These are phyloP conservation scores for Rhodinocichla rosea DNA, from an alignment of 2,113 vertebrate species.

Conservation along the genomic window DNA sequence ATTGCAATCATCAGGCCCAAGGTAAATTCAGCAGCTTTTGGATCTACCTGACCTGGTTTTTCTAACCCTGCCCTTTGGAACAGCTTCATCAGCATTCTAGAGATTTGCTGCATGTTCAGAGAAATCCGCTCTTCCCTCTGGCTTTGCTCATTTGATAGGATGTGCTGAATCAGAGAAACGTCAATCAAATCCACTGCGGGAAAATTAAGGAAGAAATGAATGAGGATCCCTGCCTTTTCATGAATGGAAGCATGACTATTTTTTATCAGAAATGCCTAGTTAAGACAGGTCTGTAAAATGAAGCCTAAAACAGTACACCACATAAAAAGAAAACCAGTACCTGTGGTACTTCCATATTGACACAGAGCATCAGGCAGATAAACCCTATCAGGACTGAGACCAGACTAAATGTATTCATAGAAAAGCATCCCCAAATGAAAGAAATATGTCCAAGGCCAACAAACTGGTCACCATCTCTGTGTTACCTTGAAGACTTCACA, in stretches of 20 bases:
- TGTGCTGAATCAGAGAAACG: constrained; percentile 57
- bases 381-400: background rate
- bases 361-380: background rate
- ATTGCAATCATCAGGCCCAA: constrained; percentile 72
- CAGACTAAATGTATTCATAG: background rate
- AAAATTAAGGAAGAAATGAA: constrained; percentile 2
- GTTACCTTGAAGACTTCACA: background rate
- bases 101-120: constrained; percentile 65
- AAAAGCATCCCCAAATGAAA: background rate
- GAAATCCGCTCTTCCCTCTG: background rate
- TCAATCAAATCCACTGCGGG: constrained; percentile 74
- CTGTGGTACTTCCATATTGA: background rate
- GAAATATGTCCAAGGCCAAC: background rate
- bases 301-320: background rate
- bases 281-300: background rate
- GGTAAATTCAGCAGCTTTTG: constrained; percentile 53
- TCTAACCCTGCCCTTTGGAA: constrained; percentile 68
- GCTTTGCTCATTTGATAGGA: constrained; percentile 32
- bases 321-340: background rate
- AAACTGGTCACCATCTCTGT: background rate
- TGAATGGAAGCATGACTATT: background rate
- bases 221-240: background rate
- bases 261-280: background rate
- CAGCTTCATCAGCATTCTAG: constrained; percentile 63
- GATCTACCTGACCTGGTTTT: constrained; percentile 49